These are phyloP conservation scores for Drosophila leontia DNA, from an alignment of 1,140 invertebrate genomes.

Conservation along the genomic window DNA sequence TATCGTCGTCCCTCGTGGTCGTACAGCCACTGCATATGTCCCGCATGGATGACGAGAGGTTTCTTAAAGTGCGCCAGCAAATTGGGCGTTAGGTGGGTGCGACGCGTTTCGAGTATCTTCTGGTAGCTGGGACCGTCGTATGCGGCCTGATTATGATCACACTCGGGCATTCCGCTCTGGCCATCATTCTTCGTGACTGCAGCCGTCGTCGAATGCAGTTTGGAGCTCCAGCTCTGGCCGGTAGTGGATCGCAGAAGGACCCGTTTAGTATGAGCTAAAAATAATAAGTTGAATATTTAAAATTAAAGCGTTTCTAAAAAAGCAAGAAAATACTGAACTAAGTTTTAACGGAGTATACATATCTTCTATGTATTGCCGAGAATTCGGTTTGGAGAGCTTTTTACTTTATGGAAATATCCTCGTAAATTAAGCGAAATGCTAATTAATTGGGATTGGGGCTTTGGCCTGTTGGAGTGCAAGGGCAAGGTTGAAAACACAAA, in stretches of 20 bases:
- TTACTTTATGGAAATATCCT: constrained; percentile 1
- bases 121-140: constrained; percentile 87
- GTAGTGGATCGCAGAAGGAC: constrained; percentile 6
- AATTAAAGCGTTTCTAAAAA: too few relatives aligned
- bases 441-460: background rate
- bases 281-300: background rate
- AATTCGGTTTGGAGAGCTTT: background rate
- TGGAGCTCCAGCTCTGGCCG: constrained; percentile 29
- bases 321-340: too few relatives aligned
- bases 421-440: background rate
- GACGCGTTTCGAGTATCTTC: constrained; percentile 87
- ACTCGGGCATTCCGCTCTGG: constrained; percentile 66
- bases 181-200: constrained; percentile 39
- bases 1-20: constrained; percentile 94
- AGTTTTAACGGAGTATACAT: background rate
- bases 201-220: constrained; percentile 57
- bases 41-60: constrained; percentile 94
- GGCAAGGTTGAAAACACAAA: background rate
- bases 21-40: constrained; percentile 96
- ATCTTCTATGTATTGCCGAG: background rate
- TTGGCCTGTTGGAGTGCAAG: background rate
- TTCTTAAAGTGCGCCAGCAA: constrained; percentile 92
- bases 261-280: constrained; percentile 32
- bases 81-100: constrained; percentile 89
- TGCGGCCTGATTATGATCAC: constrained; percentile 44